Conservation (phyloP, 2,888 invertebrate species). For the Agapostemon virescens region DNA sequence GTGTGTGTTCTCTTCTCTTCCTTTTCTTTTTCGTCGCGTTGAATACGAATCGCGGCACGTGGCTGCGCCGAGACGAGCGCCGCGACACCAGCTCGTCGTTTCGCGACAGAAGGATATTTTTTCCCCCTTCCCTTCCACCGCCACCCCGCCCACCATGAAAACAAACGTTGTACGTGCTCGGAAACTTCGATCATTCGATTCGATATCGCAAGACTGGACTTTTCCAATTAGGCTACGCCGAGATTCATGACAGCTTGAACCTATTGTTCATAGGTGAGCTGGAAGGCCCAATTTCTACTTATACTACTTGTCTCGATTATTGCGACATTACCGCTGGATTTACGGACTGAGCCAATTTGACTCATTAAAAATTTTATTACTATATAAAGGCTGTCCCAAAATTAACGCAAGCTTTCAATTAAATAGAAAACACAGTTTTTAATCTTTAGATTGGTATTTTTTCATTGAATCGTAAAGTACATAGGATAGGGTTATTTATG, state of each 20-base stretch:
- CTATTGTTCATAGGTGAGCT: background rate
- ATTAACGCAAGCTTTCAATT: no score
- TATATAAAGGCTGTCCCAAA: no score
- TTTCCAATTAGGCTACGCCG: slow-evolving; percentile 72
- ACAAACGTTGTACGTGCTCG: slow-evolving; percentile 69
- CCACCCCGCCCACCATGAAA: slow-evolving; percentile 40
- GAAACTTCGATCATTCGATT: slow-evolving; percentile 63
- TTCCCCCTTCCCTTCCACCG: slow-evolving; percentile 22
- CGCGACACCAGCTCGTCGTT: slow-evolving; percentile 38
- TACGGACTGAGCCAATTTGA: no score
- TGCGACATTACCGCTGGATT: no score
- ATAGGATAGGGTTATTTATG: no score
- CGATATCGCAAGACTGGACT: slow-evolving; percentile 60
- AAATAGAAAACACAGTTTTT: no score
- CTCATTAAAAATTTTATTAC: no score
- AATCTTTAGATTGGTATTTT: no score
- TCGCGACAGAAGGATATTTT: slow-evolving; percentile 61
- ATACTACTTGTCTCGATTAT: no score
- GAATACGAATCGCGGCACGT: slow-evolving; percentile 67
- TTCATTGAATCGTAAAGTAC: no score
- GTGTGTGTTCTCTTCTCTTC: slow-evolving; percentile 30
- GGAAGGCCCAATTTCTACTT: no score
- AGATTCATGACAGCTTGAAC: slow-evolving; percentile 68
- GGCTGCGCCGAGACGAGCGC: slow-evolving; percentile 48
- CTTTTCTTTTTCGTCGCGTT: slow-evolving; percentile 47